phyloP scores from a whole-genome alignment of 1,140 invertebrate genomes.

The Batillaria attramentaria region DNA sequence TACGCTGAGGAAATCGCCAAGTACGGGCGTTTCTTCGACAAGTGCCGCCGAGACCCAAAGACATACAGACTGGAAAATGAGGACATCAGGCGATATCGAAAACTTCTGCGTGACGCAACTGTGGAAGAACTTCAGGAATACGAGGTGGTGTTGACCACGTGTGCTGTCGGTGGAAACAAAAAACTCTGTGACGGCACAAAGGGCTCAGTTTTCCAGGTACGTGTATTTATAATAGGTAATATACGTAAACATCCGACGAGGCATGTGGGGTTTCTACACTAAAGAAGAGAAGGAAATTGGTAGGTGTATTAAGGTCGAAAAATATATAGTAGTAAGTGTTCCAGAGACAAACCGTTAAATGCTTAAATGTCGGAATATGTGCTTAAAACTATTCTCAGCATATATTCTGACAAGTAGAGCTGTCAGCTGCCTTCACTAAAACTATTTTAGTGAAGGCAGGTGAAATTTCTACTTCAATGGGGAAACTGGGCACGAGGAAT shows the following conservation, averaged over 20 bases:
- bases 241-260: too few species aligned
- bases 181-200: constrained; percentile 30
- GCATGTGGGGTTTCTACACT: too few species aligned
- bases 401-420: too few species aligned
- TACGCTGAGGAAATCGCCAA: constrained; percentile 49
- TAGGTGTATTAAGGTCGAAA: constrained; percentile 24
- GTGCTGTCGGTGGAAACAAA: constrained; percentile 45
- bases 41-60: constrained; percentile 9
- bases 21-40: constrained; percentile 41
- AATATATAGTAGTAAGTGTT: too few species aligned
- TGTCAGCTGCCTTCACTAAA: too few species aligned
- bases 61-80: constrained; percentile 22
- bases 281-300: neutral
- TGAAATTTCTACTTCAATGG: too few species aligned
- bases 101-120: constrained; percentile 42
- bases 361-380: too few species aligned
- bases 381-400: too few species aligned
- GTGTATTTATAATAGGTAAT: too few species aligned
- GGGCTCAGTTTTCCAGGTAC: constrained; percentile 19
- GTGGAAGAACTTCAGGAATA: constrained; percentile 42
- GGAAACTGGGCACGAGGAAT: too few species aligned
- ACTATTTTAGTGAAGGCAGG: too few species aligned
- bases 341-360: too few species aligned
- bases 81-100: constrained; percentile 39
- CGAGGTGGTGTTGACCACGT: constrained; percentile 56